Base-by-base conservation (phyloP, 2,888 invertebrate species). In the Clistopyga incitator region DNA sequence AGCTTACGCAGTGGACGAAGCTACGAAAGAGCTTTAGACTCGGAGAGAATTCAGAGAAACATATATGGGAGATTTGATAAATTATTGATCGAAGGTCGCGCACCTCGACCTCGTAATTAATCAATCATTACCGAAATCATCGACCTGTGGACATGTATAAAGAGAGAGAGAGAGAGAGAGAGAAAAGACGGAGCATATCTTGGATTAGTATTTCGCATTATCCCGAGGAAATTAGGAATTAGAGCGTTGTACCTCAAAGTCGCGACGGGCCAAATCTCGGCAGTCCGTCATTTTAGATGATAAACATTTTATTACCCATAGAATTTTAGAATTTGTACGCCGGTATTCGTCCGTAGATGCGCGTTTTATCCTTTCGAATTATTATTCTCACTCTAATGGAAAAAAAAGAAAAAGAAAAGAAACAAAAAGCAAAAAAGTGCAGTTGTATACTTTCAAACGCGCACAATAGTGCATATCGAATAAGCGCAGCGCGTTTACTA, bases 401-500 rank as follows among this genome's bases (percentile, higher is more conserved):
- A 87, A 86, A 75, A 8, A 18, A n/a, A 23, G 10, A 47, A 8
- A 1, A 11, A 29, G n/a, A n/a, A n/a, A n/a, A n/a, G n/a, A n/a
- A n/a, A n/a, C n/a, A n/a, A n/a, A n/a, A n/a, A n/a, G n/a, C n/a
- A n/a, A n/a, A n/a, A n/a, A n/a, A n/a, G n/a, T n/a, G 78, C 86
- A 82, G 82, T 76, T 70, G 82, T 83, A 87, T 79, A 68, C 65
- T 71, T 80, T 83, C 67, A 80, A 85, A 78, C 86, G 88, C 88
- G 89, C 90, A 90, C 89, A 89, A 88, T 23, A 84, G 89, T 88
- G 89, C 89, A 88, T 87, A 85, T 86, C 82, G 79, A 56, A 82
- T 71, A 71, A 82, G 85, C 59, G 61, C 23, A 38, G 70, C 77
- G 71, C 56, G 70, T 84, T 64, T 34, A 18, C n/a, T 20, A 38